phyloP scores from a whole-genome alignment of 1,140 invertebrate species.

The Drosophila watanabei region DNA sequence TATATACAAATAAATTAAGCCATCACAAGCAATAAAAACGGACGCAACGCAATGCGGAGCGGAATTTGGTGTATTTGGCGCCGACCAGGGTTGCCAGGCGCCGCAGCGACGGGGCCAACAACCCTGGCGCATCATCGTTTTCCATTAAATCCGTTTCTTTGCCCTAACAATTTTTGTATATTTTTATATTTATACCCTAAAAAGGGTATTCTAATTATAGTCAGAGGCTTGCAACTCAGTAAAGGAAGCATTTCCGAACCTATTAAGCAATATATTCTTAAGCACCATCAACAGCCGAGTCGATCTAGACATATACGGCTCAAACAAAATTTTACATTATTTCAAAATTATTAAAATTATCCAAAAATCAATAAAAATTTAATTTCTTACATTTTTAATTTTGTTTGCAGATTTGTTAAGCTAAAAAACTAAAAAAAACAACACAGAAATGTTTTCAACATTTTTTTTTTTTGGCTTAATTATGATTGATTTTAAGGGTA shows the following conservation, averaged over 20 bases:
- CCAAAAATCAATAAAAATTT: neutral
- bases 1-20: slow-evolving; percentile 74
- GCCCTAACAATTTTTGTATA: slow-evolving; percentile 16
- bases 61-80: slow-evolving; percentile 56
- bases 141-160: slow-evolving; percentile 63
- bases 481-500: neutral
- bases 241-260: neutral
- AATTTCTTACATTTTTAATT: neutral
- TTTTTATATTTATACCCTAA: slow-evolving; percentile 10
- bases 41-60: slow-evolving; percentile 66
- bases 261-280: neutral
- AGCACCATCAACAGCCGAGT: neutral
- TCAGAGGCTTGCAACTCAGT: neutral
- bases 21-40: slow-evolving; percentile 68
- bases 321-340: too few species aligned
- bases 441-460: too few species aligned
- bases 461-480: neutral
- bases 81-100: slow-evolving; percentile 65
- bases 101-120: slow-evolving; percentile 67
- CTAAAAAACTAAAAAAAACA: neutral
- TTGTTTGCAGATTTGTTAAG: neutral
- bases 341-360: too few species aligned
- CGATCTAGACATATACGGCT: neutral
- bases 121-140: slow-evolving; percentile 67
- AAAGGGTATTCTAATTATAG: neutral